phyloP scores from a whole-genome alignment of 2,888 invertebrate genomes.

The Buathra laborator region DNA sequence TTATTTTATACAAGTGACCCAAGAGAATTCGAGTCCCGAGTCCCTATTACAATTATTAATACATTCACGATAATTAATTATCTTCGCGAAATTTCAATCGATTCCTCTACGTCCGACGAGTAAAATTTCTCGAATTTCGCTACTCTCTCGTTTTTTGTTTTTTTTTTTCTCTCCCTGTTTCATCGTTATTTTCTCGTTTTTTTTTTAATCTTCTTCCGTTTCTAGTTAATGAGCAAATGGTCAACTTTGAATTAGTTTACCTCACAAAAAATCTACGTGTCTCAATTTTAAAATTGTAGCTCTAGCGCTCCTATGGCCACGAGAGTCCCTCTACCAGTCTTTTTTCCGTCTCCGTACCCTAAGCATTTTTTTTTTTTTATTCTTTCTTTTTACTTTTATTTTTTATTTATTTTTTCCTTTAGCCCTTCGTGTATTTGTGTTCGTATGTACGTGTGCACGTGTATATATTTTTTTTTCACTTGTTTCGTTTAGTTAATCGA shows the following conservation, averaged over 20 bases:
- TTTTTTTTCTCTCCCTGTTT: conserved; percentile 21
- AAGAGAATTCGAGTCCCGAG: neutral
- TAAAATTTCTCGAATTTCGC: conserved; percentile 28
- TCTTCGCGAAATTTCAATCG: conserved; percentile 37
- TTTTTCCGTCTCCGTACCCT: conserved; percentile 81
- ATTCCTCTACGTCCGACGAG: conserved; percentile 25
- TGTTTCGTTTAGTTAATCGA: conserved; percentile 58
- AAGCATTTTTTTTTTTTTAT: conserved; percentile 75
- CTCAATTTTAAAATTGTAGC: conserved; percentile 68
- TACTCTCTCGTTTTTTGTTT: neutral
- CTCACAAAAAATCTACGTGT: conserved; percentile 69
- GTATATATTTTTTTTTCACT: conserved; percentile 36
- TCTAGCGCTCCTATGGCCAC: conserved; percentile 77
- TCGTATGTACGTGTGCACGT: conserved; percentile 1
- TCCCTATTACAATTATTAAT: conserved; percentile 9
- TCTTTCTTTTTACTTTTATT: conserved; percentile 42
- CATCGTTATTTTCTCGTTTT: conserved; percentile 13
- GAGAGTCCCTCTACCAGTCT: conserved; percentile 82
- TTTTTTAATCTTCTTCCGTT: conserved; percentile 1
- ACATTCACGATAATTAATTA: conserved; percentile 24
- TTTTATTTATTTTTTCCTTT: conserved; percentile 67
- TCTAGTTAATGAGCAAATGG: conserved; percentile 64
- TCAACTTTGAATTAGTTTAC: conserved; percentile 53
- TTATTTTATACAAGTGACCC: conserved; percentile 27
- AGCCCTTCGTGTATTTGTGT: conserved; percentile 74